Evolutionary conservation across 2,797 vertebrate genomes (phyloP).

Genomic region (Avahi laniger): DNA sequence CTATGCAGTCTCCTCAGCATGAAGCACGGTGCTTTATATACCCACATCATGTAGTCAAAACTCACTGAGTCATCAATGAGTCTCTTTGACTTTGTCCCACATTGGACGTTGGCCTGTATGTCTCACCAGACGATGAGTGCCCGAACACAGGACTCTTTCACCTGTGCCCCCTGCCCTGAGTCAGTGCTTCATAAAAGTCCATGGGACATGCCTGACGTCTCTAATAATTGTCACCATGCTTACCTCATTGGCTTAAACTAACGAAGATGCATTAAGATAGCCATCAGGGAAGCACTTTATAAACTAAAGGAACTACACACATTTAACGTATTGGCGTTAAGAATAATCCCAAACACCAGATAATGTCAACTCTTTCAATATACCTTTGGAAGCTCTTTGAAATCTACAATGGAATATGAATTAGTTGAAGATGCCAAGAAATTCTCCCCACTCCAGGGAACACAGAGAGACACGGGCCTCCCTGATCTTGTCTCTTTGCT

Average conservation of each 20-base stretch:
- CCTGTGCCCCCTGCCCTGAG: not conserved
- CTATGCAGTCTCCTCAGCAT: not conserved
- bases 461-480: not conserved
- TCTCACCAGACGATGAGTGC: not conserved
- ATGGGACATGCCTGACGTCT: not conserved
- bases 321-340: not conserved
- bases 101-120: not conserved
- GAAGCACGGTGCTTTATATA: not conserved
- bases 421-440: conserved; percentile 16
- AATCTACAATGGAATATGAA: not conserved
- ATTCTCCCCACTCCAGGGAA: not conserved
- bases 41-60: not conserved
- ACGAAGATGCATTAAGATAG: not conserved
- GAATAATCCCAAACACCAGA: conserved; percentile 6
- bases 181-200: not conserved
- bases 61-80: not conserved
- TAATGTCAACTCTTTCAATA: not conserved
- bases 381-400: conserved; percentile 13
- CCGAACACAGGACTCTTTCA: not conserved
- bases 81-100: not conserved
- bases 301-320: not conserved
- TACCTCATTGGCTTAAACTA: not conserved
- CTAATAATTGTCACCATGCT: not conserved
- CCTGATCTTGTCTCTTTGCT: not conserved
- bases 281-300: not conserved